Base-by-base conservation (phyloP, 2,113 vertebrate species). In the Lampris incognitus region DNA sequence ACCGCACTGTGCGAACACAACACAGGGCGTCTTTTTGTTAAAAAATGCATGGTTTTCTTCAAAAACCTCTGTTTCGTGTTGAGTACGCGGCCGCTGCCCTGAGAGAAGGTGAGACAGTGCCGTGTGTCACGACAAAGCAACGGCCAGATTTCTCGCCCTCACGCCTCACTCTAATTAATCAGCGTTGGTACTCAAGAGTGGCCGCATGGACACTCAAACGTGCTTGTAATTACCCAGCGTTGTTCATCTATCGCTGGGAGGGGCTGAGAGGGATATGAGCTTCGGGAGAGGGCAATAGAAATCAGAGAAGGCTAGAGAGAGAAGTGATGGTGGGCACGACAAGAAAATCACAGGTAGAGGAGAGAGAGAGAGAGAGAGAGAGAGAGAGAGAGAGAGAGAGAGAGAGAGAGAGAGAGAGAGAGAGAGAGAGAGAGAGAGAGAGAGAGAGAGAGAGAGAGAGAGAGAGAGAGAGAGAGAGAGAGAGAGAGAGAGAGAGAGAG, bases 181-280 rank as follows among this genome's bases (percentile, higher is more conserved):
- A 97, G 95, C 95, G 24, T 94, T 94, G 92, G 95, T 96, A 95
- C 97, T 98, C 97, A 96, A 96, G 95, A 95, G 94, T 94, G 95
- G 94, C 95, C 95, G 96, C 96, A 96, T 95, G 96, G 95, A 96
- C 96, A 97, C 95, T 94, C 95, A 96, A 95, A 95, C 96, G 88
- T 94, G 93, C 93, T 94, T 95, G 96, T 97, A 97, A 97, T 98
- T 98, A 98, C 95, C 96, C 94, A 95, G 95, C 95, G 97, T 96
- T 97, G 95, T 96, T 96, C 95, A 85, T 24, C 24, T 24, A 24
- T 24, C 24, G 24, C 24, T 24, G 24, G 24, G 24, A 24, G 24
- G 24, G 24, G 24, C 24, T 24, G 91, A 93, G 58, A 10, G 62
- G 52, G 54, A 9, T 9, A 39, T 40, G 13, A 2, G 54, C 9